Conservation (phyloP, 2,797 vertebrate species). For the Neostethus bicornis region DNA sequence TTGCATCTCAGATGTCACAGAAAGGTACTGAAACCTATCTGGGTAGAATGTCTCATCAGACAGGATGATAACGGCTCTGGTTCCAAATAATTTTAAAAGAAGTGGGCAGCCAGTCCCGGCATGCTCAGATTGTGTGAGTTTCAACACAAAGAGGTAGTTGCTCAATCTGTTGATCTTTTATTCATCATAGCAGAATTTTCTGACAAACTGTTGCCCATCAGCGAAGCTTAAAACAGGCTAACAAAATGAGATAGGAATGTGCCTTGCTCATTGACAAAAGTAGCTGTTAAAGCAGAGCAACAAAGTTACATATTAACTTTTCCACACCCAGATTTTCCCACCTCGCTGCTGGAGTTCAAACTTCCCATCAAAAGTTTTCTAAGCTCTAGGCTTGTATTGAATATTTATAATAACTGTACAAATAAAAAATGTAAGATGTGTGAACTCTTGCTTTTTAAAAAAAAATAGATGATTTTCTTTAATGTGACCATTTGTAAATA, state of each 20-base stretch:
- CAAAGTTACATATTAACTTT: conserved; percentile 68
- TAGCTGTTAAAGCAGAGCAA: conserved; percentile 29
- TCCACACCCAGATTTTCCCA: conserved; percentile 57
- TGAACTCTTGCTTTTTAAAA: conserved; percentile 43
- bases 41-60: conserved; percentile 13
- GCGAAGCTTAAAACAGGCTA: conserved; percentile 3
- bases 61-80: conserved; percentile 34
- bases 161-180: conserved; percentile 64
- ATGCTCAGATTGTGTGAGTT: conserved; percentile 65
- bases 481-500: conserved; percentile 29
- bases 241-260: conserved; percentile 8
- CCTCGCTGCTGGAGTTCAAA: conserved; percentile 35
- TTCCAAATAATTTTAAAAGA: conserved; percentile 31
- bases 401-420: conserved; percentile 30
- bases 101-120: conserved; percentile 70
- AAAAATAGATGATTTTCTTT: conserved; percentile 16
- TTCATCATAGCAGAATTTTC: conserved; percentile 44
- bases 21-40: conserved; percentile 11
- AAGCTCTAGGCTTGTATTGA: conserved; percentile 29
- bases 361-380: conserved; percentile 44
- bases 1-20: conserved; percentile 2
- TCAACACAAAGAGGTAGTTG: conserved; percentile 68
- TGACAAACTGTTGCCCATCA: conserved; percentile 8
- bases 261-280: conserved; percentile 65
- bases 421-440: conserved; percentile 51